Percentiles rank a stretch among this genome's conserved stretches.
phyloP scores from a whole-genome alignment of 2,888 invertebrate species.

The Tenthredo livida region DNA sequence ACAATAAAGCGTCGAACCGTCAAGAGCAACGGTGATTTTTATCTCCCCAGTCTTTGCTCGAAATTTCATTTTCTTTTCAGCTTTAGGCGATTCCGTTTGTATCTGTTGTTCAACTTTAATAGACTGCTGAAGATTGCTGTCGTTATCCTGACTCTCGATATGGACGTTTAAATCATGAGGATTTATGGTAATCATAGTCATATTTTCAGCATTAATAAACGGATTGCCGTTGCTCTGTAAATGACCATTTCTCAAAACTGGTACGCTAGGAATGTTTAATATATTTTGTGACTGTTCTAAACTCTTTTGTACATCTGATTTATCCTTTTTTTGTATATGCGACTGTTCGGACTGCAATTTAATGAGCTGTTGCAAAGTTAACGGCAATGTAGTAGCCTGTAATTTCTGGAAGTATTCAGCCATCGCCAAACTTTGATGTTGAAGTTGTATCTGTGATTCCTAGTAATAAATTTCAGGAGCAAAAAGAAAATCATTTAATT shows the following conservation, averaged over 20 bases:
- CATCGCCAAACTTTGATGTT: slow-evolving; percentile 74
- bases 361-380: slow-evolving; percentile 75
- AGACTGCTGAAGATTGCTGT: slow-evolving; percentile 36
- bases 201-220: slow-evolving; percentile 69
- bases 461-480: slow-evolving; percentile 52
- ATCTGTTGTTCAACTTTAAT: slow-evolving; percentile 69
- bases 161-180: slow-evolving; percentile 73
- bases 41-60: slow-evolving; percentile 77
- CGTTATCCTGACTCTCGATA: slow-evolving; percentile 59
- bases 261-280: slow-evolving; percentile 75
- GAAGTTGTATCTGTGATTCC: slow-evolving; percentile 69
- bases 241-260: slow-evolving; percentile 70
- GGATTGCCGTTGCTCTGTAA: slow-evolving; percentile 67
- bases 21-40: slow-evolving; percentile 73
- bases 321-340: slow-evolving; percentile 68
- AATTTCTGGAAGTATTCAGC: slow-evolving; percentile 76
- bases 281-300: slow-evolving; percentile 72
- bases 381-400: slow-evolving; percentile 73
- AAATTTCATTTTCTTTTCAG: slow-evolving; percentile 75
- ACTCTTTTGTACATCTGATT: slow-evolving; percentile 66
- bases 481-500: slow-evolving; percentile 33
- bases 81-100: slow-evolving; percentile 69
- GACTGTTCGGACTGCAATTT: slow-evolving; percentile 72
- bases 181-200: slow-evolving; percentile 69
- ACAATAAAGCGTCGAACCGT: slow-evolving; percentile 78